phyloP scores from a whole-genome alignment of 2,888 invertebrate genomes.

The Cryptosula pallasiana region DNA sequence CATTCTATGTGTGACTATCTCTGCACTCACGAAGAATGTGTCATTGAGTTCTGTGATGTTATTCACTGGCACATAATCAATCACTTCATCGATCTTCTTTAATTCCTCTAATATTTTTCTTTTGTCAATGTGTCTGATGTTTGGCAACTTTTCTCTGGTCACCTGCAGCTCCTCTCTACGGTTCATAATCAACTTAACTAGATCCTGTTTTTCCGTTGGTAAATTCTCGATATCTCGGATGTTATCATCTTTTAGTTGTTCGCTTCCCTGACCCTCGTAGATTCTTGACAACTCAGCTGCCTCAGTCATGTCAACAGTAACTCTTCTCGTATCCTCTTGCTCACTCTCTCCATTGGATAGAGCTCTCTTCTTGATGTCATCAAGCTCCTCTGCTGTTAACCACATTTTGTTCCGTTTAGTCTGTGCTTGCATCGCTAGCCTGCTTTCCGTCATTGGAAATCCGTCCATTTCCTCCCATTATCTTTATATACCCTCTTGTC shows the following conservation, averaged over 20 bases:
- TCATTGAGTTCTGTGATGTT: constrained; percentile 6
- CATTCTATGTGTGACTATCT: not conserved
- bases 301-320: not conserved
- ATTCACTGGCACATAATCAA: not conserved
- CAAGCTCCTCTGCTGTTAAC: not conserved
- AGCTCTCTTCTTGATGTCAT: not conserved
- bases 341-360: not conserved
- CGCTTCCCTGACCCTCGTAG: not conserved
- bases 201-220: not conserved
- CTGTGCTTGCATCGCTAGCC: not conserved
- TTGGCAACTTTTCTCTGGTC: not conserved
- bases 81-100: not conserved
- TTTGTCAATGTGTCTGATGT: constrained; percentile 7
- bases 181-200: not conserved
- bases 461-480: not conserved
- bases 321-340: not conserved
- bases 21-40: constrained; percentile 12
- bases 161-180: not conserved
- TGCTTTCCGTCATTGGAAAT: not conserved
- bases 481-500: not conserved
- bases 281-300: not conserved
- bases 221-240: not conserved
- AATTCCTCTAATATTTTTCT: not conserved
- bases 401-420: not conserved
- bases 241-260: not conserved